Evolutionary conservation across 2,888 invertebrate species (phyloP).

Genomic region (Spatulosminthurus flaviceps): DNA sequence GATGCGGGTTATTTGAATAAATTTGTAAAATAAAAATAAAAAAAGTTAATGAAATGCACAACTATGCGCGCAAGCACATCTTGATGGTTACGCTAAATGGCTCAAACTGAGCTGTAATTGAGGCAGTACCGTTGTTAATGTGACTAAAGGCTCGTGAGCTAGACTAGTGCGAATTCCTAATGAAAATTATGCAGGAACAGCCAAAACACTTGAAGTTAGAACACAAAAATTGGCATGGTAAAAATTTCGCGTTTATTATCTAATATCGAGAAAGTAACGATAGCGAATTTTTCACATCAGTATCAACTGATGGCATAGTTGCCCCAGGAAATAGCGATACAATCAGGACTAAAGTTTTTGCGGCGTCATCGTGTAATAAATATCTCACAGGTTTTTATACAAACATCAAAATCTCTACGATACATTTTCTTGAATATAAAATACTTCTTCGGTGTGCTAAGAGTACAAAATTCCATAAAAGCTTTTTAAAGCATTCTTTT

Average conservation of each 20-base stretch:
- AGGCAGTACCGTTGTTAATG: too few species aligned
- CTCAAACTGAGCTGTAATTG: too few species aligned
- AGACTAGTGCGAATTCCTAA: too few species aligned
- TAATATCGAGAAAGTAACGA: background rate
- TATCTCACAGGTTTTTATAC: constrained; percentile 12
- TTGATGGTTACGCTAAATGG: too few species aligned
- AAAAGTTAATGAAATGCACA: too few species aligned
- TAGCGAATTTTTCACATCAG: background rate
- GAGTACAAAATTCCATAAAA: background rate
- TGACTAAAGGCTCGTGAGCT: too few species aligned
- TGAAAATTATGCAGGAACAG: background rate
- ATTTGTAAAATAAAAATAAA: too few species aligned
- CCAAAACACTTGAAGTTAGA: background rate
- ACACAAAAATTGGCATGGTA: background rate
- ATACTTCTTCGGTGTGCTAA: background rate
- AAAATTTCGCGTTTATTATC: background rate
- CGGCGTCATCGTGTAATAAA: background rate
- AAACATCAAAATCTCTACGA: constrained; percentile 4
- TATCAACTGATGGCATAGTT: background rate
- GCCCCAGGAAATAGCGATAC: background rate
- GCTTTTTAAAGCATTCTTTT: background rate
- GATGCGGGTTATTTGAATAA: too few species aligned
- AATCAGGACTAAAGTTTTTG: background rate
- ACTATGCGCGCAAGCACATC: too few species aligned
- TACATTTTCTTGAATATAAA: background rate